A percentile compares a stretch with the other conserved stretches of the same genome.
Conservation (phyloP, 2,888 invertebrate genomes). For the Cyrtodaria siliqua region DNA sequence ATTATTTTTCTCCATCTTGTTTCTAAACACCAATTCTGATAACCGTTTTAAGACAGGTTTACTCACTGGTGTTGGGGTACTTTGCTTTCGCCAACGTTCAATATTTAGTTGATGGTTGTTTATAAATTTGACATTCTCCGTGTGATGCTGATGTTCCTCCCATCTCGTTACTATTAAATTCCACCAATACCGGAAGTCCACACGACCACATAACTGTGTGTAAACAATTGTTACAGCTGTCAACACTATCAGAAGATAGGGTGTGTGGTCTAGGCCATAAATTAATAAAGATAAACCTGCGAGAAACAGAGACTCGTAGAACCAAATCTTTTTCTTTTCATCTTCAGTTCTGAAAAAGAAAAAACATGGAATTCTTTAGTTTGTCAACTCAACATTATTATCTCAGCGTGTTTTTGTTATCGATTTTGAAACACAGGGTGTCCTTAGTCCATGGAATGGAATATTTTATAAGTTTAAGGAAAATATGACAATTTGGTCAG, state of each 20-base stretch:
- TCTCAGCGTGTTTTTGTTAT: no score
- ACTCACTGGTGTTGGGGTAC: slow-evolving; percentile 33
- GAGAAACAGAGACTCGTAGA: slow-evolving; percentile 76
- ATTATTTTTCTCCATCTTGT: slow-evolving; percentile 30
- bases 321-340: slow-evolving; percentile 81
- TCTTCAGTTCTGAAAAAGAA: slow-evolving; percentile 73
- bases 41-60: slow-evolving; percentile 48
- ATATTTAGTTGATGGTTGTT: slow-evolving; percentile 34
- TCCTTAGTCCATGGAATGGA: no score
- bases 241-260: slow-evolving; percentile 74
- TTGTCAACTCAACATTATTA: no score
- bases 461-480: no score
- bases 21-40: slow-evolving; percentile 34
- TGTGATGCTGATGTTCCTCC: slow-evolving; percentile 83
- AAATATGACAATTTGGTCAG: no score
- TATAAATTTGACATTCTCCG: slow-evolving; percentile 78
- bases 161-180: slow-evolving; percentile 74
- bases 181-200: slow-evolving; percentile 73
- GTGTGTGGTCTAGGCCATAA: slow-evolving; percentile 78
- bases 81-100: slow-evolving; percentile 35
- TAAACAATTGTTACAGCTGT: slow-evolving; percentile 77
- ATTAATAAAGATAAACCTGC: slow-evolving; percentile 66
- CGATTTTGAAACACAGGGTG: no score
- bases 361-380: no score
- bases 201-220: slow-evolving; percentile 75